These are phyloP conservation scores for Galaxea fascicularis DNA, from an alignment of 92 coral and sea anemone genomes.

Conservation along the genomic window DNA sequence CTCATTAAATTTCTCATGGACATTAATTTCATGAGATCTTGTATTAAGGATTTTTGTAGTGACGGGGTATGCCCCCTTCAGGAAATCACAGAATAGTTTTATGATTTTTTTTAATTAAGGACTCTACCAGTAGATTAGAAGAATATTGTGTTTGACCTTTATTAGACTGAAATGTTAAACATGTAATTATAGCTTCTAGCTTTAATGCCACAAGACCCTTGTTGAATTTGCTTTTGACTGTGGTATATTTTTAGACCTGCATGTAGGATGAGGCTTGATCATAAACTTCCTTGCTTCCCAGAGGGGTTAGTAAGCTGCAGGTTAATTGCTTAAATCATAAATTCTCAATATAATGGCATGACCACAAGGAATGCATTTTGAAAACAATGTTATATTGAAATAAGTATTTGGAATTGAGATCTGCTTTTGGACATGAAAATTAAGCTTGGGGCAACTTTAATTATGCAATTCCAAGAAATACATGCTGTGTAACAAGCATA, in stretches of 20 bases:
- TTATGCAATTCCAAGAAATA: neutral
- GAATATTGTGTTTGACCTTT: constrained; percentile 21
- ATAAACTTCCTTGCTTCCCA: constrained; percentile 3
- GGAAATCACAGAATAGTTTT: neutral
- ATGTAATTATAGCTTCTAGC: constrained; percentile 8
- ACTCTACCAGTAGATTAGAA: neutral
- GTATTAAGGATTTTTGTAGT: neutral
- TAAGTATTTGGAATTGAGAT: neutral
- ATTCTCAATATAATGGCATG: constrained; percentile 10
- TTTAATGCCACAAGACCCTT: neutral
- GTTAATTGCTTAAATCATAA: neutral
- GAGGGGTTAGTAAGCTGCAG: neutral
- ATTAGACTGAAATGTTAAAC: constrained; percentile 18
- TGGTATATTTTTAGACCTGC: neutral
- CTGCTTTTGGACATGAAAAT: neutral
- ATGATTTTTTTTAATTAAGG: constrained; percentile 22
- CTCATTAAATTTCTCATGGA: constrained; percentile 14
- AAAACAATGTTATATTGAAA: constrained; percentile 29
- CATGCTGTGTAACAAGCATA: constrained; percentile 2
- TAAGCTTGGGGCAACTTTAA: constrained; percentile 2
- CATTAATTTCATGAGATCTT: neutral
- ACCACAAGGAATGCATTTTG: constrained; percentile 26
- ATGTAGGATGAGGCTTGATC: neutral
- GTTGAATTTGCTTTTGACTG: neutral
- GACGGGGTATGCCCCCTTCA: neutral